Conservation (phyloP, 35 echinoderm and acorn worm species). For the Ptychodera flava region DNA sequence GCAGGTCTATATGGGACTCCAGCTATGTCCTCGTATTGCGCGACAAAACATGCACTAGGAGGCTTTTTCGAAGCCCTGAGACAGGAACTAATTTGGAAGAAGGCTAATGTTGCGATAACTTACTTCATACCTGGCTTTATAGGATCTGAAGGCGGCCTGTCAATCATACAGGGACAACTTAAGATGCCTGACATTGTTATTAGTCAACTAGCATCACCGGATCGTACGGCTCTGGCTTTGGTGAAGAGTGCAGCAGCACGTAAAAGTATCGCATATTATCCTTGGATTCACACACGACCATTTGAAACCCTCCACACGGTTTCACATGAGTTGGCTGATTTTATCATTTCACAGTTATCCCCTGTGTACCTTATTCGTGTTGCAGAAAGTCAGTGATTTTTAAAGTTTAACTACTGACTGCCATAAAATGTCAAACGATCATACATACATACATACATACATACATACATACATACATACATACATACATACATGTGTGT, state of each 20-base stretch:
- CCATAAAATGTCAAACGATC: no score
- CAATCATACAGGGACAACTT: constrained; percentile 21
- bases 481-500: no score
- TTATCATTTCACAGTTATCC: background rate
- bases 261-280: constrained; percentile 29
- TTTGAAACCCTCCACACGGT: background rate
- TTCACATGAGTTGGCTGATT: background rate
- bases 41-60: background rate
- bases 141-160: constrained; percentile 47
- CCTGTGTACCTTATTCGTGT: no score
- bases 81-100: background rate
- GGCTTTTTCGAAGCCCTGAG: background rate
- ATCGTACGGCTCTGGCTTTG: constrained; percentile 25
- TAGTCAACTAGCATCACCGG: constrained; percentile 23
- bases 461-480: no score
- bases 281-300: background rate
- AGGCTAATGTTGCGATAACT: background rate
- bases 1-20: background rate
- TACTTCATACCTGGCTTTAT: constrained; percentile 13
- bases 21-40: background rate
- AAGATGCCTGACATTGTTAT: background rate
- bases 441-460: no score
- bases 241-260: constrained; percentile 25
- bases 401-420: no score
- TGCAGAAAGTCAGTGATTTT: no score